Percentiles rank a stretch among this genome's conserved stretches.
Evolutionary conservation across 2,113 vertebrate species (phyloP).

Genomic region (Melanotaenia duboulayi): DNA sequence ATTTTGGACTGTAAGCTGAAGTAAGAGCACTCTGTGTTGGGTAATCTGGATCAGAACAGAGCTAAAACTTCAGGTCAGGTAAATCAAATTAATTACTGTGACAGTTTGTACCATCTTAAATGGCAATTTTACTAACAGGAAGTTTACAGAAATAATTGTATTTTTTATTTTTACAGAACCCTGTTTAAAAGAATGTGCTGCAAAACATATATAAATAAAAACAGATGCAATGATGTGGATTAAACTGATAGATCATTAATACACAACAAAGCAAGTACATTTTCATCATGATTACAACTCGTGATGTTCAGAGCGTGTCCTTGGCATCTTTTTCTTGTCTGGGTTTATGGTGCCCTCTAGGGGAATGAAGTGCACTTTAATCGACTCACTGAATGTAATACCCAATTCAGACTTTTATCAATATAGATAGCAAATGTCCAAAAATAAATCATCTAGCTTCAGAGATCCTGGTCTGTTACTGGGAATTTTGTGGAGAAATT

Average conservation of each 20-base stretch:
- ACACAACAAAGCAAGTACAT: not conserved
- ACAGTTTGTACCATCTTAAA: not conserved
- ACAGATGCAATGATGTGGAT: not conserved
- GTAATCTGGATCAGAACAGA: conserved; percentile 83
- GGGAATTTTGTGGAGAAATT: conserved; percentile 5
- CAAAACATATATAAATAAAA: not conserved
- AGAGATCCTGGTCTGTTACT: conserved; percentile 8
- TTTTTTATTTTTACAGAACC: not conserved
- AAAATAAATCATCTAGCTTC: conserved; percentile 11
- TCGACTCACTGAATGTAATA: not conserved
- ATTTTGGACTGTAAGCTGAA: conserved; percentile 15
- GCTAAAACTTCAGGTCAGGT: conserved; percentile 59
- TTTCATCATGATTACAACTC: not conserved
- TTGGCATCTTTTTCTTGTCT: not conserved
- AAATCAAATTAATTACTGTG: not conserved
- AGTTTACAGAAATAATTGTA: not conserved
- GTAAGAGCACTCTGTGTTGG: not conserved
- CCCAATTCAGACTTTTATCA: not conserved
- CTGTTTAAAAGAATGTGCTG: too few relatives aligned
- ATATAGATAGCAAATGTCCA: conserved; percentile 11
- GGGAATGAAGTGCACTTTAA: conserved; percentile 15
- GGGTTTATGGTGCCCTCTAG: conserved; percentile 67
- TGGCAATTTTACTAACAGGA: not conserved
- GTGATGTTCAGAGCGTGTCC: not conserved
- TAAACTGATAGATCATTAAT: too few relatives aligned